phyloP scores from a whole-genome alignment of 2,113 vertebrate species.

The Crocuta crocuta region DNA sequence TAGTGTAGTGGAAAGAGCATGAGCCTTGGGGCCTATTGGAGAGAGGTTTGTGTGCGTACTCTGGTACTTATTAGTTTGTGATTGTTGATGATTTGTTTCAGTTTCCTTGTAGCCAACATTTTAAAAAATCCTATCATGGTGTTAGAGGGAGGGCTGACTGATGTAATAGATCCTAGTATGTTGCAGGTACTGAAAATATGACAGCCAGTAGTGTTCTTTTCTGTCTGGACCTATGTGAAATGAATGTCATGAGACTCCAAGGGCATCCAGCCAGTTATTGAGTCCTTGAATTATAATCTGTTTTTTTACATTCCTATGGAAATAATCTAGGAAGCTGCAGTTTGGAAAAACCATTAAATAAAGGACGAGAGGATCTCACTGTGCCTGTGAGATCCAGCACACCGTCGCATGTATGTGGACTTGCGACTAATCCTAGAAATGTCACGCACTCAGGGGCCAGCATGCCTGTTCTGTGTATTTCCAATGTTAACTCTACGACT shows the following conservation, averaged over 20 bases:
- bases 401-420: neutral
- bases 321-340: neutral
- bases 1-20: neutral
- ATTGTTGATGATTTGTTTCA: neutral
- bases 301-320: neutral
- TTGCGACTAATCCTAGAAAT: neutral
- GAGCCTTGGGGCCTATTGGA: neutral
- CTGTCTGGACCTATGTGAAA: neutral
- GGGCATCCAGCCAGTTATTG: neutral
- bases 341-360: neutral
- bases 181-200: neutral
- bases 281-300: neutral
- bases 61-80: neutral
- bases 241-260: neutral
- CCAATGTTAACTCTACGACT: neutral
- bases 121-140: neutral
- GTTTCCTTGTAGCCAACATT: constrained; percentile 1
- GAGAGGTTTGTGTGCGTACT: neutral
- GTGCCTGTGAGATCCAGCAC: neutral
- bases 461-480: neutral
- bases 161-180: neutral
- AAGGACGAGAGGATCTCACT: neutral
- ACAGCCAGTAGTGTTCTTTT: neutral
- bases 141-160: neutral
- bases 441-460: neutral